Base-by-base conservation (phyloP, 2,888 invertebrate genomes). In the Poecilobothrus nobilitatus region DNA sequence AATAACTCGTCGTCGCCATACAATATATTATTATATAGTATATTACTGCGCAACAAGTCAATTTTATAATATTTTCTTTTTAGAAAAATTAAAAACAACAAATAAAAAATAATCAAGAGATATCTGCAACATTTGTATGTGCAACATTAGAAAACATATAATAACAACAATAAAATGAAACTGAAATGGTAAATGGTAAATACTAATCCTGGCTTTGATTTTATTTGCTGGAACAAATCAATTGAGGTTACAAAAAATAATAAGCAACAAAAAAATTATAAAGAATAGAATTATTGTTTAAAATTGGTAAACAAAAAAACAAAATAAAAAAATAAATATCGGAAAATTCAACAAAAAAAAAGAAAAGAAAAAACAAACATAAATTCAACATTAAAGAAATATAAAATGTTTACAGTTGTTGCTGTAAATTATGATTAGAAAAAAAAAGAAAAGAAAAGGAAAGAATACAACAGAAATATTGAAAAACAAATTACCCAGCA, bases 401-500 rank as follows among this genome's bases (percentile, higher is more conserved):
- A 53, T 53, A 6, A 53, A 18, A 4, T 53, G 18, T n/a, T n/a
- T 18, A 53, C 53, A 53, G 53, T 53, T 53, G 53, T 53, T 53
- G 53, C 53, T 53, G 6, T 5, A 53, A 53, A 53, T 53, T 53
- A 53, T 53, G n/a, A n/a, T 53, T n/a, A 53, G 15, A 27, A 5
- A 41, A 41, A 41, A 5, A 41, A n/a, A n/a, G n/a, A n/a, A n/a
- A n/a, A 53, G 15, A 27, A 5, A 41, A 41, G 7, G 2, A 41
- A 8, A 12, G 41, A 41, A 41, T 12, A 41, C 41, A 41, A 41
- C 7, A 41, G 41, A 41, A 41, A 41, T 53, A 18, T 53, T 53
- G 37, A 53, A 53, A 53, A 53, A 53, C 53, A 53, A 53, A 53
- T 53, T 53, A 53, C n/a, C 41, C 18, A 53, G 53, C n/a, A 53